Evolutionary conservation across 2,113 vertebrate species (phyloP).

Genomic region (Lonchura striata): DNA sequence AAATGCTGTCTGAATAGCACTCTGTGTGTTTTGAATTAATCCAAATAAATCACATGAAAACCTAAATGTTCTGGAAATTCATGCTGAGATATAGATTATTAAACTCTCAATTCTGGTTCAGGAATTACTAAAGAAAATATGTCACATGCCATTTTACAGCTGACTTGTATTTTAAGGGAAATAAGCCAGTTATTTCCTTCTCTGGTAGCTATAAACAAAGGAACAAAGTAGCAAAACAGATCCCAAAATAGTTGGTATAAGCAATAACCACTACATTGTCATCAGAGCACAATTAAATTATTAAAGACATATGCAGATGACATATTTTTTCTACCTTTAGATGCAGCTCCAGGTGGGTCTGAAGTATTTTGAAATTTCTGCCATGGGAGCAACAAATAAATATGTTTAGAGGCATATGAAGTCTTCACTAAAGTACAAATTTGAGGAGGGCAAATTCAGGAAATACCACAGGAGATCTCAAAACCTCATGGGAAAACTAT

Average conservation of each 20-base stretch:
- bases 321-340: not conserved
- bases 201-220: not conserved
- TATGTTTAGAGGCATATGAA: not conserved
- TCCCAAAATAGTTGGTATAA: not conserved
- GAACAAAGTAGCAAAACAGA: not conserved
- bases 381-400: not conserved
- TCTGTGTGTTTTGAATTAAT: not conserved
- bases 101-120: not conserved
- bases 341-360: not conserved
- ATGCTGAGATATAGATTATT: not conserved
- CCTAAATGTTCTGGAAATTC: not conserved
- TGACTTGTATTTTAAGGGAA: not conserved
- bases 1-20: not conserved
- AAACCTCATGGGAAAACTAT: not conserved
- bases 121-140: not conserved
- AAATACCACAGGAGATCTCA: not conserved
- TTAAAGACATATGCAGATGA: not conserved
- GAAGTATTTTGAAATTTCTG: not conserved
- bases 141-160: not conserved
- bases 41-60: not conserved
- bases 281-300: not conserved
- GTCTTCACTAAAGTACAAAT: not conserved
- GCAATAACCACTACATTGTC: not conserved
- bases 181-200: not conserved
- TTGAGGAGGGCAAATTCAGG: not conserved